Evolutionary conservation across 2,797 vertebrate genomes (phyloP), one percentile per base, ranked within the genome.

Genomic region (Syndactyla subalaris): DNA sequence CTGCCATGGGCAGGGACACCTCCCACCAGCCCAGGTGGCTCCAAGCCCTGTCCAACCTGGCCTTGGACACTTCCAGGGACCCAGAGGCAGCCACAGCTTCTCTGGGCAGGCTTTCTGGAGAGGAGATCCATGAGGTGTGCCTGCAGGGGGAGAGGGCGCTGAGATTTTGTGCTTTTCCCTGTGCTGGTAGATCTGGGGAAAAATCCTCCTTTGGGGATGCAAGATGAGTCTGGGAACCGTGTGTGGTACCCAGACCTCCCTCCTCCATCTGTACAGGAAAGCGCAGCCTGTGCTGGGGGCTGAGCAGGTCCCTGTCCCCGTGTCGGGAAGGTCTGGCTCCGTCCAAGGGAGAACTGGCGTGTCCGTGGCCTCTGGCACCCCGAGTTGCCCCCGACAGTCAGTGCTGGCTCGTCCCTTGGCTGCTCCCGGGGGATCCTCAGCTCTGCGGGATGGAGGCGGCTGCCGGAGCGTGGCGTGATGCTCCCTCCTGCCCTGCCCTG

Each of bases 231-330:
- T 26, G 61, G 6, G 6, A 54, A 7, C 39, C 21, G 54, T 7
- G 4, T 2, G 2, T 19, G 15, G 38, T 9, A 16, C 43, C 61
- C 39, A 62, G 11, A 32, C 39, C 34, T 68, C 1, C 19, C 8
- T n/a, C 29, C 30, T 61, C 61, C 18, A 45, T 10, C 6, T 4
- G 1, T 16, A 1, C 3, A 0, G 2, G 32, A 4, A 10, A 8
- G 36, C 6, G 3, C 48, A 48, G 66, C 45, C 34, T 12, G 6
- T 22, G 61, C 78, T 41, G 54, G 83, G 61, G 23, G 8, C 2
- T 2, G 10, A 36, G 41, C 46, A 14, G 68, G 9, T 1, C 2
- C n/a, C 39, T 10, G 17, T 18, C 22, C 3, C 1, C 15, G 6
- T 21, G 55, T 58, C 55, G 2, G 67, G 43, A 23, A 38, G 49